phyloP scores from a whole-genome alignment of 2,113 vertebrate genomes.

The Callithrix jacchus region DNA sequence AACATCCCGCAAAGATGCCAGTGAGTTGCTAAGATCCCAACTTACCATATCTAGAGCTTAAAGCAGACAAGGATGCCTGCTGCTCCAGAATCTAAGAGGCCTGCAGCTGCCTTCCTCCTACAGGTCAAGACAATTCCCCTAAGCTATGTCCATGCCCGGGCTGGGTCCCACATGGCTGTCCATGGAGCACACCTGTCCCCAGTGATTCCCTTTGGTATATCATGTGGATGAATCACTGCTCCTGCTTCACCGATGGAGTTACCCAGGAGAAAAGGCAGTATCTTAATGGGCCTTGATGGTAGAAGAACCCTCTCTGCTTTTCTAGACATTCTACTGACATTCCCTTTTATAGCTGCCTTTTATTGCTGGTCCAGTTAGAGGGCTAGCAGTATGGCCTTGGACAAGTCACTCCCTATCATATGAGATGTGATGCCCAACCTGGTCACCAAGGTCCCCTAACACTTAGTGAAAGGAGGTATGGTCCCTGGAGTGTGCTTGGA shows the following conservation, averaged over 20 bases:
- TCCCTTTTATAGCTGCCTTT: neutral
- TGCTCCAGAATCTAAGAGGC: neutral
- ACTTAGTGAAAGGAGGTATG: neutral
- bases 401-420: neutral
- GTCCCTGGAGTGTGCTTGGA: neutral
- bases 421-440: neutral
- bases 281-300: neutral
- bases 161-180: neutral
- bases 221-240: neutral
- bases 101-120: neutral
- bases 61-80: neutral
- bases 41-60: fast-evolving
- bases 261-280: neutral
- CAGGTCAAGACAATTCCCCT: neutral
- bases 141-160: neutral
- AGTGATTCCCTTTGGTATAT: neutral
- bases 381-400: neutral
- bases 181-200: neutral
- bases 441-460: neutral
- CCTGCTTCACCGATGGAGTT: neutral
- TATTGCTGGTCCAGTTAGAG: neutral
- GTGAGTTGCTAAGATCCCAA: neutral
- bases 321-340: neutral
- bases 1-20: neutral
- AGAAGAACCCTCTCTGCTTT: neutral